These are phyloP conservation scores for Pelusios castaneus DNA, from an alignment of 2,113 vertebrate genomes.

Conservation along the genomic window DNA sequence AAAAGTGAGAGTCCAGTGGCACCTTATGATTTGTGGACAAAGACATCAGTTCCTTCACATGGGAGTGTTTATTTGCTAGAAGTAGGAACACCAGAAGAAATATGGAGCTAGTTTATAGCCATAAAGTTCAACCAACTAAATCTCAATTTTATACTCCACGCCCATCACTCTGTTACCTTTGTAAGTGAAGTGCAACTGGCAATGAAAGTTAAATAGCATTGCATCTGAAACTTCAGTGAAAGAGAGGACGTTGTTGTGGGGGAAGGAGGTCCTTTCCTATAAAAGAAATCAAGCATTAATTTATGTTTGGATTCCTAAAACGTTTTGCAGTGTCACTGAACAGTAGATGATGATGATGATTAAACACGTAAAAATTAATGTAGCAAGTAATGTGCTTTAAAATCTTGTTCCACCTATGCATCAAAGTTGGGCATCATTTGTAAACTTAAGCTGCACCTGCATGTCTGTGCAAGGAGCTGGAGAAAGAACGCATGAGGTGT, in stretches of 20 bases:
- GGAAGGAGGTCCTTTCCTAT: background rate
- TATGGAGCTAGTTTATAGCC: background rate
- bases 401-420: background rate
- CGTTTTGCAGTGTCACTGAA: background rate
- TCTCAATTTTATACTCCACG: fast-evolving
- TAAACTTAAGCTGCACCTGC: background rate
- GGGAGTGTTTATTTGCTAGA: background rate
- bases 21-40: background rate
- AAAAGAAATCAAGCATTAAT: background rate
- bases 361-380: background rate
- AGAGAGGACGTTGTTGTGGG: background rate
- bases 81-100: background rate
- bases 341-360: background rate
- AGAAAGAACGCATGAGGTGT: background rate
- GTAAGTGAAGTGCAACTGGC: background rate
- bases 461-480: background rate
- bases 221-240: background rate
- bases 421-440: background rate
- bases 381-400: background rate
- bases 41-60: background rate
- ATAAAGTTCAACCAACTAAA: background rate
- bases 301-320: background rate
- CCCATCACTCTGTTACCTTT: background rate
- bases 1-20: too few species aligned
- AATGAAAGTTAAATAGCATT: background rate